Evolutionary conservation across 2,888 invertebrate species (phyloP).

Genomic region (Chrysomela aeneicollis): DNA sequence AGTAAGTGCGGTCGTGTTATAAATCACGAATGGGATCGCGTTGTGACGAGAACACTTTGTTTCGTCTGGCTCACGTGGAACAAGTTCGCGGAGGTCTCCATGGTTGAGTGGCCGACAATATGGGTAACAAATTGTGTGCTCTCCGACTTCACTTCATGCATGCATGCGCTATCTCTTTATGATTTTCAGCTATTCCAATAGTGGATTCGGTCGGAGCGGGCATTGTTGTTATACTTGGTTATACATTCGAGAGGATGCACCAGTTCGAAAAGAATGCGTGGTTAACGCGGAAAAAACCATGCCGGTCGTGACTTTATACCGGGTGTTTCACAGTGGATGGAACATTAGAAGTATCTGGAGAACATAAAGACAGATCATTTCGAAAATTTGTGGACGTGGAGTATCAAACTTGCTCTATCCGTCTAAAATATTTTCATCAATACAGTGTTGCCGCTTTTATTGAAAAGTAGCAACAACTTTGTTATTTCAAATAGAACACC

Average conservation of each 20-base stretch:
- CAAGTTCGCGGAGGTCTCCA: constrained; percentile 54
- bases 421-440: no score
- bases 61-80: constrained; percentile 57
- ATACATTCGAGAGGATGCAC: background rate
- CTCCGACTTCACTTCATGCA: constrained; percentile 56
- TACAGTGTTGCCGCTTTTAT: no score
- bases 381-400: no score
- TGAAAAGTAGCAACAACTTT: no score
- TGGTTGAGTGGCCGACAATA: constrained; percentile 54
- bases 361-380: no score
- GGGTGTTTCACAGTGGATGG: no score
- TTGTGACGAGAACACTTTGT: constrained; percentile 54
- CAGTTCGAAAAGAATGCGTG: background rate
- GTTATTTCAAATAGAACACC: no score
- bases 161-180: constrained; percentile 59
- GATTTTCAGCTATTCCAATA: constrained; percentile 56
- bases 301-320: background rate
- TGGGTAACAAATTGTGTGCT: constrained; percentile 59
- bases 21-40: constrained; percentile 52
- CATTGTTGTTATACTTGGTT: background rate
- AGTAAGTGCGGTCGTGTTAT: constrained; percentile 44
- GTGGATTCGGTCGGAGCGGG: constrained; percentile 50
- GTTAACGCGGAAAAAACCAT: background rate
- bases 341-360: no score
- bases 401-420: no score